These are phyloP conservation scores for Leptinotarsa texana DNA, from an alignment of 1,140 invertebrate genomes.

Conservation along the genomic window DNA sequence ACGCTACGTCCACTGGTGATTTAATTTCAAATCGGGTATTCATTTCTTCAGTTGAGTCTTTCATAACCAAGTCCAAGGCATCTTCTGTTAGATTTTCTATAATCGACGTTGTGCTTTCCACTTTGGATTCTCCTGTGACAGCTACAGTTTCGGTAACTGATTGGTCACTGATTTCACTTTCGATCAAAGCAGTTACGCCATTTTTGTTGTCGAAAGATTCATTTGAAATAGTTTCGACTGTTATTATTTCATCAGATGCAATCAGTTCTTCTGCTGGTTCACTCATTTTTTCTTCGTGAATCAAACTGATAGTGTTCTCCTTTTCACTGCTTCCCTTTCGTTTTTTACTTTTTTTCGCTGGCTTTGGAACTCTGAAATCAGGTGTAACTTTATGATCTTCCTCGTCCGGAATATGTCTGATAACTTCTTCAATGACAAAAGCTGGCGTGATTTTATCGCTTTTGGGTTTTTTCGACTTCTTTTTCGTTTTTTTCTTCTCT, in stretches of 20 bases:
- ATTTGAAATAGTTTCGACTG: no score
- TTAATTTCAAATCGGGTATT: constrained; percentile 10
- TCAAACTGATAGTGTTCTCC: background rate
- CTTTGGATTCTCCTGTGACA: no score
- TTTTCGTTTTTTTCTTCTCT: constrained; percentile 33
- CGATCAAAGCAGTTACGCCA: no score
- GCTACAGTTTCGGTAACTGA: no score
- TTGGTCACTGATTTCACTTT: no score
- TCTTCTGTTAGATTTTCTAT: background rate
- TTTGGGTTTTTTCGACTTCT: constrained; percentile 37
- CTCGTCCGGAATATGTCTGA: constrained; percentile 31
- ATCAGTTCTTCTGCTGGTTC: background rate
- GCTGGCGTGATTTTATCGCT: constrained; percentile 32
- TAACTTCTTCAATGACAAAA: constrained; percentile 35
- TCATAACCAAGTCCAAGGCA: no score
- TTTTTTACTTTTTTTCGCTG: background rate
- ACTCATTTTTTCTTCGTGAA: background rate
- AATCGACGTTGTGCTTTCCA: background rate
- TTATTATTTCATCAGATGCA: background rate
- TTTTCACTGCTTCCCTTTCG: background rate
- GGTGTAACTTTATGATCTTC: constrained; percentile 16
- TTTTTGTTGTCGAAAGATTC: no score
- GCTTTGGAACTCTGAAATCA: background rate
- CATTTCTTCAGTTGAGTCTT: background rate
- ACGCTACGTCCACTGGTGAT: background rate